A percentile compares a stretch with the other conserved stretches of the same genome.
Evolutionary conservation across 2,113 vertebrate species (phyloP).

Genomic region (Taurulus bubalis): DNA sequence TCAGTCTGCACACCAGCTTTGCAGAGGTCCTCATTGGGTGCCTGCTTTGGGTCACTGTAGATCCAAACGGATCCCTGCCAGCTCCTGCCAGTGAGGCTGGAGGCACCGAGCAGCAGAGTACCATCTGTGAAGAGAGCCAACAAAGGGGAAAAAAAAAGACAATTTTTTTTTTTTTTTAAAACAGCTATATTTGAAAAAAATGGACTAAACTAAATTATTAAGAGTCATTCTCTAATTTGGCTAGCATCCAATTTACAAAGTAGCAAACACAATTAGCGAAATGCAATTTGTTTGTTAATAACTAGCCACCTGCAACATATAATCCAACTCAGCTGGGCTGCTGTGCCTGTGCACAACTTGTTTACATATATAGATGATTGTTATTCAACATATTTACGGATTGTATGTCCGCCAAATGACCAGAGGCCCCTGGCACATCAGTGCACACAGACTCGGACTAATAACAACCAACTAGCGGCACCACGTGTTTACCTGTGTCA

Average conservation of each 20-base stretch:
- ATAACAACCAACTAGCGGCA: not conserved
- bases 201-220: not conserved
- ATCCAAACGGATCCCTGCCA: constrained; percentile 97
- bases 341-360: not conserved
- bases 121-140: constrained; percentile 83
- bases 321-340: not conserved
- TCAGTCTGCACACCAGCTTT: constrained; percentile 95
- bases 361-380: not conserved
- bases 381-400: not conserved
- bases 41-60: constrained; percentile 89
- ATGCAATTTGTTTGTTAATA: not conserved
- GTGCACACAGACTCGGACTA: not conserved
- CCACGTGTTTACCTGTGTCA: constrained; percentile 45
- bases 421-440: not conserved
- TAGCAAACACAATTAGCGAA: not conserved
- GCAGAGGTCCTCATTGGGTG: constrained; percentile 94
- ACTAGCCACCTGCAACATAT: not conserved
- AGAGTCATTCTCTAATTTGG: not conserved
- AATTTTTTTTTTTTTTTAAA: no score
- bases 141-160: not conserved
- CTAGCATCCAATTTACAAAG: not conserved
- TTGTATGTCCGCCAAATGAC: not conserved
- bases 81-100: constrained; percentile 90
- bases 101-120: constrained; percentile 90
- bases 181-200: not conserved